Base-by-base conservation (phyloP, 2,113 vertebrate species). In the Catharus fuscescens region DNA sequence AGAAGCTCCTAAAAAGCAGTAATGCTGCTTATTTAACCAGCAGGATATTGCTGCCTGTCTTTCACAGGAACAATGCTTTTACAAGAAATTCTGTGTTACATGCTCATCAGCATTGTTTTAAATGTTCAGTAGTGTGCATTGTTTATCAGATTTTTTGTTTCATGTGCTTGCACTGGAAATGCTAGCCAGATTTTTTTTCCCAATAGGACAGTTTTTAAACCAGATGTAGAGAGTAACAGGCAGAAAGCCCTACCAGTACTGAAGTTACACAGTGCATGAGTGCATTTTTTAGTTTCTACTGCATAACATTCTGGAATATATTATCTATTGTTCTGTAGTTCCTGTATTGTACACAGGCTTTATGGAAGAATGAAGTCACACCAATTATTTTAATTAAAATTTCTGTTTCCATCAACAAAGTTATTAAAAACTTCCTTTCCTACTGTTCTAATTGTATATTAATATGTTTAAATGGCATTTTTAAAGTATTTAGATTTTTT, bases 201-300 rank as follows among this genome's bases (percentile, higher is more conserved):
- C 32, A 76, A 45, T 28, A 42, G 15, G 54, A 71, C 15, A 94
- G 25, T 29, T 79, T 79, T 90, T 23, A 71, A 59, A 79, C 31
- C 36, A 84, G 61, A 67, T 76, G 13, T 25, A 36, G 17, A 29
- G 6, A 67, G 56, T 17, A 86, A 88, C 36, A 82, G 17, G 42
- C 10, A 88, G 88, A 70, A 65, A 6, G 0, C 3, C 29, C 23
- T 45, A 24, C 18, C 17, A 81, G 15, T 44, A 54, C 0, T 66
- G 47, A 81, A 40, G 34, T 61, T 66, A 48, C 1, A 1, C 8
- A 31, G 38, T 4, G 14, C 40, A 54, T 12, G 12, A 61, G 50
- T 36, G 34, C 34, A 36, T 18, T 79, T 76, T 82, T 80, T 12
- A 64, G 62, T 54, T 80, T 29, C 38, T 64, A 74, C 31, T 31